phyloP scores from a whole-genome alignment of 2,797 vertebrate genomes.

The Pangasius krempfi region DNA sequence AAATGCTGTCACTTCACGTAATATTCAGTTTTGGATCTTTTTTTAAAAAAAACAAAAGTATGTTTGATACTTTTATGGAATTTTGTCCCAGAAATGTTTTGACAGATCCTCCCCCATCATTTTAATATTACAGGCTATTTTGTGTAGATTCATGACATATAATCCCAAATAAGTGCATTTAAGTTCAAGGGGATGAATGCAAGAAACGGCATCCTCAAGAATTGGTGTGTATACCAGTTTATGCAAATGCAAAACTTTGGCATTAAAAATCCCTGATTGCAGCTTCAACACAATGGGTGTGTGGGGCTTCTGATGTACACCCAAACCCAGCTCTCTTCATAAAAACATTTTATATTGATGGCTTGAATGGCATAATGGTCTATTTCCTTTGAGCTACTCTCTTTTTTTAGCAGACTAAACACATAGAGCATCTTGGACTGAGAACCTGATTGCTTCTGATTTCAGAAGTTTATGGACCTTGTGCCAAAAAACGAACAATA shows the following conservation, averaged over 20 bases:
- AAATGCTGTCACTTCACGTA: neutral
- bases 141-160: neutral
- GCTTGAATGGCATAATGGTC: neutral
- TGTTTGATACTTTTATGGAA: too few relatives aligned
- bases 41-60: too few relatives aligned
- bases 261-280: neutral
- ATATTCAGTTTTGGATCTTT: neutral
- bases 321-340: neutral
- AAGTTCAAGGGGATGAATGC: neutral
- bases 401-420: neutral
- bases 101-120: too few relatives aligned
- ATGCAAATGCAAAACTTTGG: neutral
- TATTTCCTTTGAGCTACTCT: neutral
- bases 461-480: constrained; percentile 8
- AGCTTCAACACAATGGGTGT: neutral
- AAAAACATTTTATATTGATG: neutral
- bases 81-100: neutral
- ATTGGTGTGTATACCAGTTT: neutral
- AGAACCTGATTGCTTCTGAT: neutral
- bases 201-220: neutral
- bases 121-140: neutral
- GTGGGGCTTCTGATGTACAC: constrained; percentile 2
- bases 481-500: constrained; percentile 30
- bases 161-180: neutral
- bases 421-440: neutral